These are phyloP conservation scores for Sisyra nigra DNA, from an alignment of 2,888 invertebrate species.

Conservation along the genomic window DNA sequence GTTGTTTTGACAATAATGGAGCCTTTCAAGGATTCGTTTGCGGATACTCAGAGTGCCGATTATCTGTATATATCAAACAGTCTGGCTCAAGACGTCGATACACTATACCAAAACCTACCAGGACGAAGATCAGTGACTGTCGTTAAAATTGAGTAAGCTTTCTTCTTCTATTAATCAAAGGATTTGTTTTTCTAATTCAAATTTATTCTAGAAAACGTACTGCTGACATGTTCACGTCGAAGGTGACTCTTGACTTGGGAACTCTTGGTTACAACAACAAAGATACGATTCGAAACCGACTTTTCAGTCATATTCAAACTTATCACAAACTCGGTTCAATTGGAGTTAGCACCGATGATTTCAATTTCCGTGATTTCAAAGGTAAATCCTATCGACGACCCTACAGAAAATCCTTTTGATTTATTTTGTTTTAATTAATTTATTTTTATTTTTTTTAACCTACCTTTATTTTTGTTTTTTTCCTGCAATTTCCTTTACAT, in stretches of 20 bases:
- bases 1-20: constrained; percentile 42
- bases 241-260: constrained; percentile 51
- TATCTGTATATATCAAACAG: constrained; percentile 41
- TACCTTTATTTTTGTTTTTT: constrained; percentile 1
- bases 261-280: constrained; percentile 39
- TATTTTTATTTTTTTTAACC: constrained; percentile 9
- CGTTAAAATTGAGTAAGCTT: constrained; percentile 53
- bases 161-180: background rate
- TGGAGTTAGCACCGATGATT: constrained; percentile 39
- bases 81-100: constrained; percentile 40
- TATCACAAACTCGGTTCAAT: constrained; percentile 35
- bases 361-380: constrained; percentile 37
- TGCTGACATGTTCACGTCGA: constrained; percentile 41
- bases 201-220: constrained; percentile 19
- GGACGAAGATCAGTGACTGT: constrained; percentile 45
- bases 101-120: constrained; percentile 32
- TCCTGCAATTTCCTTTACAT: constrained; percentile 6
- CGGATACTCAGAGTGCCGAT: constrained; percentile 37
- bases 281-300: constrained; percentile 29
- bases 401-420: background rate
- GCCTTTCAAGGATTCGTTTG: constrained; percentile 38
- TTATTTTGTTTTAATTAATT: constrained; percentile 9
- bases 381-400: constrained; percentile 27
- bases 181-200: constrained; percentile 4
- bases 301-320: constrained; percentile 39